phyloP scores from a whole-genome alignment of 2,888 invertebrate genomes.

The Drosophila aldrichi region DNA sequence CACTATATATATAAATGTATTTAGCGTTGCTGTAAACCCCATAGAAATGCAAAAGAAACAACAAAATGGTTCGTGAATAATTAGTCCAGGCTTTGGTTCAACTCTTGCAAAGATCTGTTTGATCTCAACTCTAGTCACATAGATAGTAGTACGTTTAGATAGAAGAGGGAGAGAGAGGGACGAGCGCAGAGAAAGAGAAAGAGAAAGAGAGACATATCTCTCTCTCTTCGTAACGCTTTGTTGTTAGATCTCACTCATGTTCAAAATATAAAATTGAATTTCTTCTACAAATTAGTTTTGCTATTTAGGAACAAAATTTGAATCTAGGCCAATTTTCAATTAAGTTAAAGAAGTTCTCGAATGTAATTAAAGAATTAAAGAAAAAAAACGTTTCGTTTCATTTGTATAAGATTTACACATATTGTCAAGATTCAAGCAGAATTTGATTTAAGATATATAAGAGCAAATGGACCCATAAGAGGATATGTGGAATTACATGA shows the following conservation, averaged over 20 bases:
- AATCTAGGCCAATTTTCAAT: slow-evolving; percentile 2
- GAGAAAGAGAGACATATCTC: neutral
- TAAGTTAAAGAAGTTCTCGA: neutral
- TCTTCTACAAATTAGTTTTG: neutral
- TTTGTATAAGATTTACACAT: neutral
- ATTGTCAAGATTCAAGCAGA: too few species aligned
- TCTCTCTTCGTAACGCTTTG: neutral
- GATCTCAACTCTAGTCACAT: neutral
- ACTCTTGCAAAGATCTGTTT: neutral
- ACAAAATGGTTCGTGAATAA: slow-evolving; percentile 14
- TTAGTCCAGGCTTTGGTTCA: neutral
- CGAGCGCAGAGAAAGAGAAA: neutral
- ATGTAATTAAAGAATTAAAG: neutral
- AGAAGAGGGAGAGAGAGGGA: neutral
- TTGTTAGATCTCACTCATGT: neutral
- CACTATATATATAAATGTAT: neutral
- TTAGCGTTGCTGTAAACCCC: neutral
- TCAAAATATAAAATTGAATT: neutral
- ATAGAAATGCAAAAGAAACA: neutral
- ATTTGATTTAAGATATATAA: neutral
- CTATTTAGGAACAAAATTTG: slow-evolving; percentile 5
- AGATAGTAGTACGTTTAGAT: neutral
- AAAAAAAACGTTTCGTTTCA: neutral
- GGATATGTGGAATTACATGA: too few species aligned
- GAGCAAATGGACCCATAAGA: neutral